phyloP scores from a whole-genome alignment of 1,140 invertebrate genomes.

The Drosophila varians region DNA sequence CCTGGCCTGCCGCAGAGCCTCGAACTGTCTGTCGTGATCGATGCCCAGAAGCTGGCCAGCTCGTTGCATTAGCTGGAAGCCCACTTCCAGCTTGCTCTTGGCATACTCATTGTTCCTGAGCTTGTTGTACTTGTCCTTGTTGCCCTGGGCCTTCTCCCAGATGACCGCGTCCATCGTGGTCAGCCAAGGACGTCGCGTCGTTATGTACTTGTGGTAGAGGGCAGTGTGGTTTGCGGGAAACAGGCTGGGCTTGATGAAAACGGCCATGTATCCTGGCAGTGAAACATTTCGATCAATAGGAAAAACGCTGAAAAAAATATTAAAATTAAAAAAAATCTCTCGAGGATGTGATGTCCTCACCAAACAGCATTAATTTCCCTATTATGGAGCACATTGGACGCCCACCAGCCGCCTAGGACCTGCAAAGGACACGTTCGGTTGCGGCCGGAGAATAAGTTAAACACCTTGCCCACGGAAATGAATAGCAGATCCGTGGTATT shows the following conservation, averaged over 20 bases:
- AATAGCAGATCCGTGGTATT: constrained; percentile 62
- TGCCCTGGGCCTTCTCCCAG: not conserved
- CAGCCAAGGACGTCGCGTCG: constrained; percentile 62
- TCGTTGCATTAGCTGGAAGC: not conserved
- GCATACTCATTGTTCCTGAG: not conserved
- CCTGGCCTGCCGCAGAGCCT: not conserved
- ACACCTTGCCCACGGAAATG: constrained; percentile 43
- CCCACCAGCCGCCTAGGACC: constrained; percentile 66
- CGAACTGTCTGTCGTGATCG: not conserved
- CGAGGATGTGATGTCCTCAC: constrained; percentile 6
- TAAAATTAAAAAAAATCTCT: not conserved
- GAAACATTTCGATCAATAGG: constrained; percentile 39
- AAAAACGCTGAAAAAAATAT: constrained; percentile 37
- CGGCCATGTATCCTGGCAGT: constrained; percentile 54
- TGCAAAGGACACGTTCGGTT: constrained; percentile 52
- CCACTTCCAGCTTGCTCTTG: not conserved
- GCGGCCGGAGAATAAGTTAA: constrained; percentile 26
- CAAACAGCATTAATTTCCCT: constrained; percentile 5
- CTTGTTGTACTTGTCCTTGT: not conserved
- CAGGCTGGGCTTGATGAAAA: constrained; percentile 59
- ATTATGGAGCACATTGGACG: not conserved
- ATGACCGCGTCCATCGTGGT: constrained; percentile 6
- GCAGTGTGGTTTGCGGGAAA: constrained; percentile 55
- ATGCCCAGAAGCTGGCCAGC: not conserved
- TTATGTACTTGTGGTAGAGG: constrained; percentile 29